Percentiles rank a stretch among this genome's conserved stretches.
Conservation (phyloP, 1,140 invertebrate species). For the Pogonognathellus flavescens region DNA sequence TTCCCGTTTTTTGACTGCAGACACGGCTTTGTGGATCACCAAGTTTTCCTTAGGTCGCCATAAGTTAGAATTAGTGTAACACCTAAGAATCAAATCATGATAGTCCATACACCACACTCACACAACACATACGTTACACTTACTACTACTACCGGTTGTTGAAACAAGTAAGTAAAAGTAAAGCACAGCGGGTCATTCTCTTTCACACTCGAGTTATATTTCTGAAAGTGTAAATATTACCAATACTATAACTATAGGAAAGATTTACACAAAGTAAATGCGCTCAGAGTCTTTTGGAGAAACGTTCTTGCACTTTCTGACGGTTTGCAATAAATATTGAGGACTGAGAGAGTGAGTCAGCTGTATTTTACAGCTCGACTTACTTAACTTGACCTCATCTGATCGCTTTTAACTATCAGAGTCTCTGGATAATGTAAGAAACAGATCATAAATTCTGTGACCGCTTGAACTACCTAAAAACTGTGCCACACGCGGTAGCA, state of each 20-base stretch:
- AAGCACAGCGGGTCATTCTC: no score
- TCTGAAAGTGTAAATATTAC: no score
- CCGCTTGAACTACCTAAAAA: background rate
- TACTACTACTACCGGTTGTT: no score
- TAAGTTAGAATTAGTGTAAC: conserved; percentile 31
- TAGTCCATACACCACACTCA: background rate
- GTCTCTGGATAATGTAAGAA: background rate
- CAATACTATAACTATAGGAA: no score
- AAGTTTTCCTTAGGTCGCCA: conserved; percentile 17
- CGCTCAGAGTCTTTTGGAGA: no score
- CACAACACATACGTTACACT: background rate
- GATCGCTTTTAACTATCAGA: background rate
- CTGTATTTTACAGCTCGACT: background rate
- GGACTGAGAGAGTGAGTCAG: background rate
- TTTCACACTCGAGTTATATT: no score
- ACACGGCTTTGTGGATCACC: background rate
- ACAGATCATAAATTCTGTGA: background rate
- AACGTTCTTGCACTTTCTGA: background rate
- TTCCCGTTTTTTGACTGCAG: background rate
- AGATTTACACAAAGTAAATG: no score
- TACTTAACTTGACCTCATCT: conserved; percentile 25
- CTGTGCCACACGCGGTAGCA: no score
- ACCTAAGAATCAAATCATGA: conserved; percentile 23
- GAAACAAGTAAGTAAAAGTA: no score
- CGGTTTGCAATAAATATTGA: background rate